Percentiles rank a stretch among this genome's conserved stretches.
These are phyloP conservation scores for Rana temporaria DNA, from an alignment of 2,113 vertebrate species.

Conservation along the genomic window DNA sequence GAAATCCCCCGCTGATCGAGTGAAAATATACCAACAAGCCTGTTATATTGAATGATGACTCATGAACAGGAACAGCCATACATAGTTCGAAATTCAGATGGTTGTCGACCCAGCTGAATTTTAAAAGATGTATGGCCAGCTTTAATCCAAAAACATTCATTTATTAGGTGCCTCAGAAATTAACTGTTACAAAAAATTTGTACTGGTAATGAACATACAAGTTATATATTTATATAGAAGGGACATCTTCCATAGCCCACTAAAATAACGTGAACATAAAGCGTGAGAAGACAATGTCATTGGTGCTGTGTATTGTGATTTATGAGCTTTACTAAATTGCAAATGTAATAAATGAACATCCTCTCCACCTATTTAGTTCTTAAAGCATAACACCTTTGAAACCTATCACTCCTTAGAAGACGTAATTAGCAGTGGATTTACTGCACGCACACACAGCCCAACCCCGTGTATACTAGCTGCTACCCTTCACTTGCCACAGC, in stretches of 20 bases:
- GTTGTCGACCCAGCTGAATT: too few species aligned
- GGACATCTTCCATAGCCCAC: background rate
- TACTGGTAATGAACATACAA: too few species aligned
- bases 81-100: too few species aligned
- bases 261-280: background rate
- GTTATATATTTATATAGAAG: too few species aligned
- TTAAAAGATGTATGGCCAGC: too few species aligned
- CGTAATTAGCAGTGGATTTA: conserved; percentile 51
- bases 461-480: conserved; percentile 25
- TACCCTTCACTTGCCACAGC: conserved; percentile 8
- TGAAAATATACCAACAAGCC: too few species aligned
- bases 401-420: conserved; percentile 51
- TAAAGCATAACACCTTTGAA: conserved; percentile 52
- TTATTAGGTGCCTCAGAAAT: too few species aligned
- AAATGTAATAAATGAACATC: conserved; percentile 40
- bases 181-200: too few species aligned
- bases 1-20: too few species aligned
- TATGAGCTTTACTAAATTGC: conserved; percentile 52
- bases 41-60: too few species aligned
- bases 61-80: too few species aligned
- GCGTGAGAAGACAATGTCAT: conserved; percentile 44
- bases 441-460: conserved; percentile 50
- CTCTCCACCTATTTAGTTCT: conserved; percentile 50
- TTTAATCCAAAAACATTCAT: too few species aligned
- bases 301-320: conserved; percentile 21